Base-by-base conservation (phyloP, 2,797 vertebrate species). In the Myotis daubentonii region DNA sequence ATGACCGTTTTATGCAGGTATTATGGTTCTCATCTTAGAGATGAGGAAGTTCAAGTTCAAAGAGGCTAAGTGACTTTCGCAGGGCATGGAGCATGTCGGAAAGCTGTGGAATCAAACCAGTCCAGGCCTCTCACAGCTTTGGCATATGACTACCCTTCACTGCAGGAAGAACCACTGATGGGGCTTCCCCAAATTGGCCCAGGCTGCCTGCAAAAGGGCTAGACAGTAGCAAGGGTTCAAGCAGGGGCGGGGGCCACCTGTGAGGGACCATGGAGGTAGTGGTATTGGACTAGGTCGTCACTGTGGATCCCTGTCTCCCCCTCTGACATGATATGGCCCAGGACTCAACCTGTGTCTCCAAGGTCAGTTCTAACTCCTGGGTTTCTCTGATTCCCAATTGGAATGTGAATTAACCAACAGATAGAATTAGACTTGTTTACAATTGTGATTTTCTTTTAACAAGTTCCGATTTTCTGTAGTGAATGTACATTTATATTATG, bases 371-470 rank as follows among this genome's bases (percentile, higher is more conserved):
- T 28, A 49, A 33, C 25, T 66, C 41, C 70, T 62, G 65, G 20
- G 71, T 87, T 93, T 81, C 89, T 94, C 87, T 62, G 65, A 55
- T 44, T 76, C 44, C 89, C 13, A 4, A 13, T 33, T 87, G 53
- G 53, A 83, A 66, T 92, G 49, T 62, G 79, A 55, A 66, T 74
- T 89, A 80, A 83, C 91, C 62, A 94, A 65, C 19, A 71, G 36
- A 25, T 44, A 83, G 68, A 71, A 87, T 91, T 90, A 87, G 84
- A 44, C 79, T 87, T 92, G 65, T 94, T 96, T 92, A 75, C 23
- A 87, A 41, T 57, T 87, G 65, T 38, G 25, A 41, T 82, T 94
- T 85, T 92, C 89, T 90, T 91, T 85, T 55, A 84, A 82, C n/a
- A 78, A 49, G 55, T 83, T 79, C 57, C 82, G 36, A 87, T 80